phyloP scores from a whole-genome alignment of 2,888 invertebrate species.

The Archaeoteleia sp. region DNA sequence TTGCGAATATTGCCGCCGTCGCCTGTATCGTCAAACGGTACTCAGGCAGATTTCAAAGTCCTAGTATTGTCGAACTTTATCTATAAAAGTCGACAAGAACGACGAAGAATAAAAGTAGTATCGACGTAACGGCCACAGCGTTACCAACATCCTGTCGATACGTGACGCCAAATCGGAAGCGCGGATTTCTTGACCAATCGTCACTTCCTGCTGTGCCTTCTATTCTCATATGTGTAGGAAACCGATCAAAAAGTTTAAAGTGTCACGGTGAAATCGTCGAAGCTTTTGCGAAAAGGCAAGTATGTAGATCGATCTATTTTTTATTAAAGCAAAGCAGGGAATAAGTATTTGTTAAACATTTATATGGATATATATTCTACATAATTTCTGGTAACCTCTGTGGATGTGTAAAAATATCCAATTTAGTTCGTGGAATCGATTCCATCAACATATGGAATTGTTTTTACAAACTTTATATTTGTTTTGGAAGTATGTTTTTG shows the following conservation, averaged over 20 bases:
- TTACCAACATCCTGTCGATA: slow-evolving; percentile 48
- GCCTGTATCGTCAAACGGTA: slow-evolving; percentile 42
- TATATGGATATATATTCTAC: too few relatives aligned
- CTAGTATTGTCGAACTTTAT: slow-evolving; percentile 61
- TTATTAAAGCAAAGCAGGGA: too few relatives aligned
- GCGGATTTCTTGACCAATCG: slow-evolving; percentile 47
- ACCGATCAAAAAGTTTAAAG: slow-evolving; percentile 26
- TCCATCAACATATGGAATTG: too few relatives aligned
- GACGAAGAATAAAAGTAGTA: slow-evolving; percentile 64
- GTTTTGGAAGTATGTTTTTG: too few relatives aligned
- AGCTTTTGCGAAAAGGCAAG: too few relatives aligned
- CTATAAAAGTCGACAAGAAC: slow-evolving; percentile 68
- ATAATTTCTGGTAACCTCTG: too few relatives aligned
- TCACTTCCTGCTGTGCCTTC: slow-evolving; percentile 25
- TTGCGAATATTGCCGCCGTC: slow-evolving; percentile 43
- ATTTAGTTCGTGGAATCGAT: too few relatives aligned
- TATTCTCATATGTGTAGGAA: slow-evolving; percentile 23
- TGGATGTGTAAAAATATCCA: too few relatives aligned
- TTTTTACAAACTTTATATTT: too few relatives aligned
- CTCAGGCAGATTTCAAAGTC: slow-evolving; percentile 55
- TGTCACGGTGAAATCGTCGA: too few relatives aligned
- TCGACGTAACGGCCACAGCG: slow-evolving; percentile 29
- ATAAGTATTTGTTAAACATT: too few relatives aligned
- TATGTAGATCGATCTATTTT: too few relatives aligned
- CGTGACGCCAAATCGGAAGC: slow-evolving; percentile 39